Base-by-base conservation (phyloP, 2,888 invertebrate species). In the Epirrhoe alternata region DNA sequence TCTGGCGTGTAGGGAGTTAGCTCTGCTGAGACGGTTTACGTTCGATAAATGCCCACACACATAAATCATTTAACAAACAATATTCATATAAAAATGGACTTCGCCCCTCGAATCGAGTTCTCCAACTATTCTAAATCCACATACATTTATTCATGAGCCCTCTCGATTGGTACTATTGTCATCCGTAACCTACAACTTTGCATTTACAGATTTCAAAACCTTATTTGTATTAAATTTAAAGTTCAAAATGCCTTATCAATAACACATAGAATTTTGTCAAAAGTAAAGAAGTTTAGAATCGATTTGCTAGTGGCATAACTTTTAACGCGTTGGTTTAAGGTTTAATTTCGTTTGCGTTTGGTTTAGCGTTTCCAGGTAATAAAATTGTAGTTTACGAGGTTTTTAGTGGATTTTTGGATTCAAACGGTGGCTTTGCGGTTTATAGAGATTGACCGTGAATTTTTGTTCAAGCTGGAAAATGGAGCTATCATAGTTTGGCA, bases 131-230 rank as follows among this genome's bases (percentile, higher is more conserved):
- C 69, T 63, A 69, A 76, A 73, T 71, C 68, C 67, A 70, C 73
- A 76, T 76, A 75, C 75, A 75, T 75, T 69, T 75, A 76, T 76
- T 76, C 75, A 76, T 73, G 73, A 71, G 72, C 72, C 70, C 71
- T 66, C 69, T 70, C 71, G 67, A 76, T 76, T 75, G 74, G 75
- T 73, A 73, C 74, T 69, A 74, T 74, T 74, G 76, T 76, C 73
- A 71, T 74, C 53, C 49, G 57, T 66, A 63, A 64, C 72, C 56
- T 59, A 35, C 70, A 69, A 62, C 17, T 52, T 67, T 55, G 51
- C 60, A 64, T 65, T 35, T 60, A 47, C 67, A 50, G 7, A 31
- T 17, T 24, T n/a, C 14, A 7, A 35, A 65, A 14, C 58, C 55
- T 55, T 73, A 64, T 58, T 14, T 7, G 12, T 0, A 50, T 50